Conservation (phyloP, 2,113 vertebrate genomes). For the Phycodurus eques region DNA sequence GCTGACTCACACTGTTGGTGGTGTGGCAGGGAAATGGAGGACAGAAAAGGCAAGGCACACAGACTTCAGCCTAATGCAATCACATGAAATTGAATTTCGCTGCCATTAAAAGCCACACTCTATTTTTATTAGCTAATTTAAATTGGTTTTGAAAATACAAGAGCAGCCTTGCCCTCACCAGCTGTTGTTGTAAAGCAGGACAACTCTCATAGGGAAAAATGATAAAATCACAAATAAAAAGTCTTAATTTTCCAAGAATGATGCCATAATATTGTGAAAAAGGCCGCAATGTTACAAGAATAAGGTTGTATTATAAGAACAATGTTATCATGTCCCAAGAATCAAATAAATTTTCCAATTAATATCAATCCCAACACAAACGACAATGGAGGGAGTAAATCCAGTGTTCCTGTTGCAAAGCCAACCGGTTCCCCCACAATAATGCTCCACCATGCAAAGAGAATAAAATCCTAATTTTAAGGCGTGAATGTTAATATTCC, state of each 20-base stretch:
- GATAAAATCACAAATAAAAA: too few species aligned
- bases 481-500: too few species aligned
- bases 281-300: not conserved
- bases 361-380: too few species aligned
- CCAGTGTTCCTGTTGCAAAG: too few species aligned
- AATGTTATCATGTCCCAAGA: too few species aligned
- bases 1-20: constrained; percentile 62
- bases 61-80: constrained; percentile 53
- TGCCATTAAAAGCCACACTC: constrained; percentile 37
- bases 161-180: not conserved
- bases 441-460: too few species aligned
- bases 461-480: too few species aligned
- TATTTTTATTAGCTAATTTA: constrained; percentile 42
- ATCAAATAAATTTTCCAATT: too few species aligned
- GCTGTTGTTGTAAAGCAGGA: not conserved
- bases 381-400: too few species aligned
- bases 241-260: too few species aligned
- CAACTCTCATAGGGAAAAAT: too few species aligned
- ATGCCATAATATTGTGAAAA: not conserved
- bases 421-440: too few species aligned
- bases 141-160: constrained; percentile 20
- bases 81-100: constrained; percentile 53
- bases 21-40: constrained; percentile 58
- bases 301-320: not conserved
- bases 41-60: constrained; percentile 21